Base-by-base conservation (phyloP, 2,888 invertebrate genomes). In the Stenotaenia linearis region DNA sequence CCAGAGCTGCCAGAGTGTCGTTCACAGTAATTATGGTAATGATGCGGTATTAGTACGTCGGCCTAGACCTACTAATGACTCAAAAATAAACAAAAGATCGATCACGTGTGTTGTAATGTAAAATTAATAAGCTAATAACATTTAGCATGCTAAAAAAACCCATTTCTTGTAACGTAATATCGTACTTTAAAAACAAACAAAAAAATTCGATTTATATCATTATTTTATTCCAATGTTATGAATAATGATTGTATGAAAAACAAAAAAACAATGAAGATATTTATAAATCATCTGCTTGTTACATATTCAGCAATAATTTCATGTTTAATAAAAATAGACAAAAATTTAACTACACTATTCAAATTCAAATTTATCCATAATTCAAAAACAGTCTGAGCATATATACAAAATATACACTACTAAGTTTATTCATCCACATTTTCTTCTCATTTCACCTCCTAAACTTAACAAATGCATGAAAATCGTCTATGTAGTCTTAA, bases 351-450 rank as follows among this genome's bases (percentile, higher is more conserved):
- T 69, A 69, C 69, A 69, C 69, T 69, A 69, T 28, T 69, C 69
- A 69, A 69, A 45, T n/a, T 45, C 45, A 45, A 69, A 69, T 69
- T 69, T 69, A 69, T 69, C 69, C 25, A 28, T 69, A 69, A 69
- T 69, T 69, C 69, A 69, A 25, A 69, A 69, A 69, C 69, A 69
- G 23, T 23, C 56, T 28, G 69, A 69, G 69, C 69, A 69, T 69
- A 69, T 69, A 69, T 69, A 69, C 69, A 69, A 69, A 69, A 69
- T 69, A 69, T 69, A 69, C 69, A 69, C 69, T 69, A 69, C 69
- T 25, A 61, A 23, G n/a, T 50, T 50, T 23, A 18, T n/a, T 56
- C 10, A 25, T 25, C 23, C 61, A 1, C 61, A 9, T 28, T 69
- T 28, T 12, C 25, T 69, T 6, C 25, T 25, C 25, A 3, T 28